phyloP scores from a whole-genome alignment of 2,113 vertebrate genomes.

The Corythoichthys intestinalis region DNA sequence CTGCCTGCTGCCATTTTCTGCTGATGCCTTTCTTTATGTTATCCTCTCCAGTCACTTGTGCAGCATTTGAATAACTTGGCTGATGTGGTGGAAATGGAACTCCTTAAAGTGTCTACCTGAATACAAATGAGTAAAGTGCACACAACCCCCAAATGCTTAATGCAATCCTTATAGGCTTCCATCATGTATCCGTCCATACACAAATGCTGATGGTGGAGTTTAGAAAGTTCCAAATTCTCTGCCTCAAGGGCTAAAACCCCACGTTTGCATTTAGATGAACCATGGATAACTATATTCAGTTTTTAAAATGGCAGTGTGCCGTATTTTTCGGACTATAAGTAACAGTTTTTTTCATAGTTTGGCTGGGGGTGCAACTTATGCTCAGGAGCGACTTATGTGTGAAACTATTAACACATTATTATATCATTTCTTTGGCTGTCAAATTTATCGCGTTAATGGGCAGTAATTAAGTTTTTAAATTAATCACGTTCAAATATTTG shows the following conservation, averaged over 20 bases:
- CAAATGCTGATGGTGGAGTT: not conserved
- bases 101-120: conserved; percentile 53
- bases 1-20: conserved; percentile 75
- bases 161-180: not conserved
- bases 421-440: too few species aligned
- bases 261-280: not conserved
- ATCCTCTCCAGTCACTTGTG: conserved; percentile 71
- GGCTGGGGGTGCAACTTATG: too few species aligned
- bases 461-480: too few species aligned
- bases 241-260: not conserved
- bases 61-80: conserved; percentile 70
- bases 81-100: conserved; percentile 67
- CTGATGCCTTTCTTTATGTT: conserved; percentile 75
- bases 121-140: conserved; percentile 52
- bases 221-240: not conserved
- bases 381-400: too few species aligned
- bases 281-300: too few species aligned
- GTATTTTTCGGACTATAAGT: too few species aligned
- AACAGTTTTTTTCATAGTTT: too few species aligned
- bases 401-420: too few species aligned
- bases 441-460: too few species aligned
- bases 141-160: not conserved
- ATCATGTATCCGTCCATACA: not conserved
- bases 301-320: too few species aligned
- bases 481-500: too few species aligned